Base-by-base conservation (phyloP, 2,888 invertebrate species). In the Parochlus steinenii region DNA sequence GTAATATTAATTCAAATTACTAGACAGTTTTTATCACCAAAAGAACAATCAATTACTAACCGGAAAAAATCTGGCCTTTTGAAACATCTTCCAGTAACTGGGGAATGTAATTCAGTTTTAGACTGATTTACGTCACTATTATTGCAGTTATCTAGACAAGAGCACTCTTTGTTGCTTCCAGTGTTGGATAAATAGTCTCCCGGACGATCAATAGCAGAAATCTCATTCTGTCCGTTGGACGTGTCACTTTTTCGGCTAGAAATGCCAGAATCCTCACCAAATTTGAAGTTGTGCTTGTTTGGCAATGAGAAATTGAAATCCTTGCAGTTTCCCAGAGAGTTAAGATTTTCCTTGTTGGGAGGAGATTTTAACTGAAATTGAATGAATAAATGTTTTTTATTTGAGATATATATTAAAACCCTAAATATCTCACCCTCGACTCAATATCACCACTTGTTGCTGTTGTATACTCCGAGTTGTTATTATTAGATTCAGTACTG, bases 191-290 rank as follows among this genome's bases (percentile, higher is more conserved):
- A 15, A 26, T 20, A 19, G 10, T 16, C 10, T 10, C 28, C 7
- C 11, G 23, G 8, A 23, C 45, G 45, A 38, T 56, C 55, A 37
- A 53, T 54, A 40, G 14, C 14, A 16, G 34, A 30, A 6, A 26
- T 6, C 15, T 39, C 36, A 20, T 31, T 31, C 10, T 56, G 53
- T 2, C 52, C 54, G 42, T 52, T 51, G 37, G 49, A 52, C 36
- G 52, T 51, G 28, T 65, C 60, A 17, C 66, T 65, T 43, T 68
- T 66, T 11, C 57, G 54, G 43, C 55, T 54, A 2, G 56, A 60
- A 3, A 66, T 66, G 28, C 70, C 71, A 1, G 57, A 48, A 43
- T 64, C 63, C 26, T 63, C 62, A 7, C 63, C 61, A 41, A 29
- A 30, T 28, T 61, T 62, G 38, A 54, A 59, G 4, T 34, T 40